These are phyloP conservation scores for Balaeniceps rex DNA, from an alignment of 2,113 vertebrate genomes.

Conservation along the genomic window DNA sequence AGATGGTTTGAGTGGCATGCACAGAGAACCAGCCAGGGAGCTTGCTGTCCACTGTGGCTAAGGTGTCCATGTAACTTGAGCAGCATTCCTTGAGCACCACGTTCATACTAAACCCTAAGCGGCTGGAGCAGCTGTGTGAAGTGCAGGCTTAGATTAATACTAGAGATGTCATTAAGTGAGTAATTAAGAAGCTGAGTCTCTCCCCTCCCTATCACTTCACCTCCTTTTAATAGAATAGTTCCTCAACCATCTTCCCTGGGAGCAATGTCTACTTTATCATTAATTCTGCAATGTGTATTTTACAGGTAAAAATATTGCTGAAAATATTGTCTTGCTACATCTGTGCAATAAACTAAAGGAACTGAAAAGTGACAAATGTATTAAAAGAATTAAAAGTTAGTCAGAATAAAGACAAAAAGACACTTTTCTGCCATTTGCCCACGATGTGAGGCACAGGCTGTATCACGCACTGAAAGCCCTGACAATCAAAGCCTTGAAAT, in stretches of 20 bases:
- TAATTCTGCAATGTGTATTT: not conserved
- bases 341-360: not conserved
- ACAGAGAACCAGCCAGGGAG: not conserved
- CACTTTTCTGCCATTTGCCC: not conserved
- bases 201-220: not conserved
- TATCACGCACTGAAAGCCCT: not conserved
- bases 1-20: not conserved
- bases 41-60: not conserved
- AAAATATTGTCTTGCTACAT: not conserved
- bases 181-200: not conserved
- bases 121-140: not conserved
- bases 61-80: rapidly evolving
- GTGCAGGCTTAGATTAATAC: not conserved
- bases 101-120: not conserved
- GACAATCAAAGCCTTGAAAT: not conserved
- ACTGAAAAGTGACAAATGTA: not conserved
- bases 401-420: not conserved
- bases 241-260: not conserved
- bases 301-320: not conserved
- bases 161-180: not conserved
- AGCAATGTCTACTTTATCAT: not conserved
- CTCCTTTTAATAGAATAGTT: not conserved
- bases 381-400: not conserved
- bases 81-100: not conserved
- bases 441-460: not conserved